Evolutionary conservation across 1,140 invertebrate genomes (phyloP).

Genomic region (Bilobella aurantiaca): DNA sequence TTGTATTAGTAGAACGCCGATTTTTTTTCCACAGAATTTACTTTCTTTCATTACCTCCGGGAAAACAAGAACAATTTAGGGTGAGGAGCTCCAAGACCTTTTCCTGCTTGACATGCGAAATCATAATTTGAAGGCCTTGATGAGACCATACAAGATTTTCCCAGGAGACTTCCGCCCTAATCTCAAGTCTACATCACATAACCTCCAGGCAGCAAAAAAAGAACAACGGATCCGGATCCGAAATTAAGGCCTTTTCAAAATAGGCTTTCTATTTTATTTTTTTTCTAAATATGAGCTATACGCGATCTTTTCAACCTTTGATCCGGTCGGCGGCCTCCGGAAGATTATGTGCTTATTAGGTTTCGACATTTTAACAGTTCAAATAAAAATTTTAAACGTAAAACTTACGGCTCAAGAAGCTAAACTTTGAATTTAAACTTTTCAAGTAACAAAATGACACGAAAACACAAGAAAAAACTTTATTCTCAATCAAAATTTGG

Average conservation of each 20-base stretch:
- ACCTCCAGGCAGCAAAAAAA: neutral
- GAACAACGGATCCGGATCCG: neutral
- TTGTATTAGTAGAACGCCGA: neutral
- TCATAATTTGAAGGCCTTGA: neutral
- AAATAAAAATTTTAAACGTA: too few species aligned
- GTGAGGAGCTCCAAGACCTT: neutral
- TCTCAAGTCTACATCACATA: neutral
- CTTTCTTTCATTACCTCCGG: constrained; percentile 5
- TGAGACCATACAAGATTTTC: neutral
- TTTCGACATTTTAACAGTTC: too few species aligned
- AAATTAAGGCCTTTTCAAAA: neutral
- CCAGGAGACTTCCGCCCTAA: neutral
- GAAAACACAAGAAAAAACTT: too few species aligned
- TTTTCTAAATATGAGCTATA: too few species aligned
- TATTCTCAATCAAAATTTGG: too few species aligned
- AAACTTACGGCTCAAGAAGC: too few species aligned
- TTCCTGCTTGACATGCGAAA: neutral
- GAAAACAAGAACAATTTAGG: neutral
- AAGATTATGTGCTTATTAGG: too few species aligned
- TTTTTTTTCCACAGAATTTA: neutral
- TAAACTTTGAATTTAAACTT: too few species aligned
- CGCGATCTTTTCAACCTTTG: too few species aligned
- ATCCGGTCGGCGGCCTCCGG: too few species aligned
- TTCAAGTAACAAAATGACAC: too few species aligned
- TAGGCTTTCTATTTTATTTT: too few species aligned